A percentile compares a stretch with the other conserved stretches of the same genome.
Conservation (phyloP, 2,797 vertebrate genomes). For the Rhinella marina region DNA sequence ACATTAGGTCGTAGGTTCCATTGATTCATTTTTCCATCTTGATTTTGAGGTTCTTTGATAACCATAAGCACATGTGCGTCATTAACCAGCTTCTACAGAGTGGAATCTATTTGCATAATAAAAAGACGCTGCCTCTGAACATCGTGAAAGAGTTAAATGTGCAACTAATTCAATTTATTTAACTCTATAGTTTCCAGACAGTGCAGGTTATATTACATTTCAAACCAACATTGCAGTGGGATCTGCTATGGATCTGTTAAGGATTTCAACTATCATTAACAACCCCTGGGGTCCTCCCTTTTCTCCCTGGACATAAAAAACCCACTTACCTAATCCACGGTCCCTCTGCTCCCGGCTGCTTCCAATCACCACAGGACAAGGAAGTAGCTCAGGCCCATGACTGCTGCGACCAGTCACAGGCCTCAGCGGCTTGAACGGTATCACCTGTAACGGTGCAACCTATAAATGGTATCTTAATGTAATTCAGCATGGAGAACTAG, state of each 20-base stretch:
- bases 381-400: no score
- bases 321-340: no score
- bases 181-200: not conserved
- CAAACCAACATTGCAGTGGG: not conserved
- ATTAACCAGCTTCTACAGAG: conserved; percentile 25
- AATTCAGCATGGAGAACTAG: no score
- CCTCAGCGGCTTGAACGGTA: no score
- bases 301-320: no score
- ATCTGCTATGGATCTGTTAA: not conserved
- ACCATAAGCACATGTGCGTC: conserved; percentile 48
- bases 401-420: no score
- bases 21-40: conserved; percentile 54
- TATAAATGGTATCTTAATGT: no score
- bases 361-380: no score
- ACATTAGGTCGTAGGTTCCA: conserved; percentile 5
- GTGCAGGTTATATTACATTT: not conserved
- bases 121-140: not conserved
- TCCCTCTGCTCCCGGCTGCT: no score
- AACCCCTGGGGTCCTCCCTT: no score
- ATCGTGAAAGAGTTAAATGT: not conserved
- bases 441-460: no score
- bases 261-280: not conserved
- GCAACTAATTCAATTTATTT: not conserved
- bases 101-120: conserved; percentile 12
- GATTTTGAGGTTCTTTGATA: conserved; percentile 59